phyloP scores from a whole-genome alignment of 2,888 invertebrate genomes.

The Orthonychiurus folsomi region DNA sequence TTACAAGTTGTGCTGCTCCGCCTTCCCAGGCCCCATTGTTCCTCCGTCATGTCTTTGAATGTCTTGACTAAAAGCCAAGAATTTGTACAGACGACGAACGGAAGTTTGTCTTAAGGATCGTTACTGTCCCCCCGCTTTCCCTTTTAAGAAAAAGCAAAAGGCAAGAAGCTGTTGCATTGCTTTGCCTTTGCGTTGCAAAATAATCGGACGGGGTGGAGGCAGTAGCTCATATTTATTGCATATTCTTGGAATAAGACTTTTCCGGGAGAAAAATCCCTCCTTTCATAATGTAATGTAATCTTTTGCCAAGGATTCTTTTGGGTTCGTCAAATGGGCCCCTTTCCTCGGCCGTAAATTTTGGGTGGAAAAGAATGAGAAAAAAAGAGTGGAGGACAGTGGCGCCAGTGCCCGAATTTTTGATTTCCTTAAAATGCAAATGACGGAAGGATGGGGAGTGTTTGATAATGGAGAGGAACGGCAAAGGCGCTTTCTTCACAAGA shows the following conservation, averaged over 20 bases:
- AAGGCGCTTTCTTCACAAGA: not conserved
- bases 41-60: not conserved
- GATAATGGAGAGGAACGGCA: not conserved
- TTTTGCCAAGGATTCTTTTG: too few species aligned
- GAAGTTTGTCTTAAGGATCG: not conserved
- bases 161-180: too few species aligned
- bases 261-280: not conserved
- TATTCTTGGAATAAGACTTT: not conserved
- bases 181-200: too few species aligned
- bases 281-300: not conserved
- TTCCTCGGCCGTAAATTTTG: not conserved
- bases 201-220: not conserved
- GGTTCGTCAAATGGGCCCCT: too few species aligned
- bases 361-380: not conserved
- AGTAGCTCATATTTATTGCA: not conserved
- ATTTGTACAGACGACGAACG: not conserved
- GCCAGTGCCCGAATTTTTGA: not conserved
- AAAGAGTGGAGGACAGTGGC: not conserved
- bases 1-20: not conserved
- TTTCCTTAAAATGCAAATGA: conserved; percentile 1
- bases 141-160: too few species aligned
- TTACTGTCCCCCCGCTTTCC: too few species aligned
- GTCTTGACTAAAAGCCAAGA: not conserved
- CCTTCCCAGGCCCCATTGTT: too few species aligned
- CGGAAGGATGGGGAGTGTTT: not conserved